These are phyloP conservation scores for Panthera uncia DNA, from an alignment of 2,113 vertebrate genomes.

Conservation along the genomic window DNA sequence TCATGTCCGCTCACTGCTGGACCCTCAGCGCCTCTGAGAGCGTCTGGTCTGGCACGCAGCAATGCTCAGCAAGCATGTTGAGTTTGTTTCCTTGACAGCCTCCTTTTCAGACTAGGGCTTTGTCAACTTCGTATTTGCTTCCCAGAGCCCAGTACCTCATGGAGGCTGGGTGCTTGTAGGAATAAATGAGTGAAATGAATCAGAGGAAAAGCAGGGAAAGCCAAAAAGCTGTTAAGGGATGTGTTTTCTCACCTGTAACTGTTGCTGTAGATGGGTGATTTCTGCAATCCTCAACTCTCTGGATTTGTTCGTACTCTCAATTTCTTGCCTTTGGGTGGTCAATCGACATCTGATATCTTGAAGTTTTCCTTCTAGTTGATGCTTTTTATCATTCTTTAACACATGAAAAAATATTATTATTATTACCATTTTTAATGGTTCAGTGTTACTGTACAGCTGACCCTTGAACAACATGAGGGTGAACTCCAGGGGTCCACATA, in stretches of 20 bases:
- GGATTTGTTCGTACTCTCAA: conserved; percentile 97
- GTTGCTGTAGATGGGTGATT: conserved; percentile 96
- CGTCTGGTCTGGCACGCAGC: rapidly evolving
- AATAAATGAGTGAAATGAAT: not conserved
- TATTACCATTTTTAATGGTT: not conserved
- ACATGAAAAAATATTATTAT: conserved; percentile 12
- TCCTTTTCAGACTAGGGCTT: not conserved
- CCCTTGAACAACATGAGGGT: not conserved
- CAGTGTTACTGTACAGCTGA: not conserved
- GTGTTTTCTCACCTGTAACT: conserved; percentile 90
- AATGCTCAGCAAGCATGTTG: too few relatives aligned
- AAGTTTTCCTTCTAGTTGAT: conserved; percentile 96
- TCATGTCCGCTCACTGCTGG: not conserved
- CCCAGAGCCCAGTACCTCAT: not conserved
- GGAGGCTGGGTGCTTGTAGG: too few relatives aligned
- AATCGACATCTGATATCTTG: conserved; percentile 96
- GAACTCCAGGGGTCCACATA: not conserved
- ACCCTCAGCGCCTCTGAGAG: not conserved
- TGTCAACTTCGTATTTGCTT: not conserved
- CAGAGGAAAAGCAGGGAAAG: not conserved
- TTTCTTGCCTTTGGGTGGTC: conserved; percentile 94
- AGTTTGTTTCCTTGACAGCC: not conserved
- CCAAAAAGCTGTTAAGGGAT: not conserved
- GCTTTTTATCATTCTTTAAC: conserved; percentile 95
- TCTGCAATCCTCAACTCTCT: conserved; percentile 96